Evolutionary conservation across 2,888 invertebrate genomes (phyloP), one percentile per base, ranked within the genome.

Genomic region (Macroteleia sp.): DNA sequence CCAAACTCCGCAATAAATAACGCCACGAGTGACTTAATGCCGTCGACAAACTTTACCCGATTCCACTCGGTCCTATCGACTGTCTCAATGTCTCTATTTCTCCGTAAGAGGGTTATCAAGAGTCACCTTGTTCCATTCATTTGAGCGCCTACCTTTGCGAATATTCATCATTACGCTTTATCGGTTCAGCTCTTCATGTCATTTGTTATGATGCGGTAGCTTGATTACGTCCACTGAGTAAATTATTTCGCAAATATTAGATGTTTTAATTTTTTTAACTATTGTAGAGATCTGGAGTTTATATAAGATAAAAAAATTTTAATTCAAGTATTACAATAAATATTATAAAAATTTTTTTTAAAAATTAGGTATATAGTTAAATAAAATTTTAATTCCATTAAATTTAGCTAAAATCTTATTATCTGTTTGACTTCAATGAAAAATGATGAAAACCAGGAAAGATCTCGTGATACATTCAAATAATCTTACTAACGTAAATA

Each of bases 21-120:
- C 85, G 81, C 83, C 82, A 82, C 82, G 81, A 86, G 83, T 85
- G 87, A 87, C 87, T 88, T 87, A 86, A 87, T 86, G 83, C 86
- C 83, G 81, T 69, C 82, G 82, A 81, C 77, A 80, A 87, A 87
- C 80, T 86, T 87, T 81, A 59, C 81, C 71, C 80, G 83, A 82
- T 81, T 80, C 77, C 50, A 54, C 77, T 17, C 71, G 73, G 59
- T 77, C 70, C 71, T 66, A 74, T 76, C 74, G 67, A 69, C 76
- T 70, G 66, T 57, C 70, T 73, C 70, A 39, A 54, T 75, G 52
- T 59, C 67, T 77, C 71, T 67, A 54, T 71, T 64, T 66, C 71
- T 66, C 36, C 34, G 44, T 78, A 77, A 77, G 71, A 67, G 70
- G 67, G 71, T 77, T 80, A 75, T 77, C 80, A 69, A 48, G 62